phyloP scores from a whole-genome alignment of 1,140 invertebrate genomes.

The Magallana gigas region DNA sequence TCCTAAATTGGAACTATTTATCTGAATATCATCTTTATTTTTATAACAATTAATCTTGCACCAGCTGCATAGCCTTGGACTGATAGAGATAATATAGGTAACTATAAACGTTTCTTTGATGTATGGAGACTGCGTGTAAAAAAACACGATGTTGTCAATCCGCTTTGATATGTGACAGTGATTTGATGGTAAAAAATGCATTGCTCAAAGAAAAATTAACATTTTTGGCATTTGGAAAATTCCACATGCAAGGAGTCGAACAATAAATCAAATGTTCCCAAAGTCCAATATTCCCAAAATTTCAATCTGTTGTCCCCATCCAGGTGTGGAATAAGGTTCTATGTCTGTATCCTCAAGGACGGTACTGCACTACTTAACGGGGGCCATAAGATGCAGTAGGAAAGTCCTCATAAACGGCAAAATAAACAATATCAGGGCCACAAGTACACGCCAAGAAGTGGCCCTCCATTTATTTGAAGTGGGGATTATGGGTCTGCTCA shows the following conservation, averaged over 20 bases:
- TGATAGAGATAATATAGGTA: too few species aligned
- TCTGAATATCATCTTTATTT: too few species aligned
- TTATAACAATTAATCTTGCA: too few species aligned
- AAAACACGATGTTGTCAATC: too few species aligned
- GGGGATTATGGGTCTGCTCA: constrained; percentile 23
- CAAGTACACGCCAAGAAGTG: constrained; percentile 12
- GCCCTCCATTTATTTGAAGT: constrained; percentile 28
- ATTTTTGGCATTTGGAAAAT: neutral
- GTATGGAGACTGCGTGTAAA: too few species aligned
- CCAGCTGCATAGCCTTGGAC: too few species aligned
- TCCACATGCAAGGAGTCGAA: neutral
- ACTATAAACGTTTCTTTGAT: too few species aligned
- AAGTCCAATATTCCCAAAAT: neutral
- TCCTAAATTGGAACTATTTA: too few species aligned
- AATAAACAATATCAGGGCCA: constrained; percentile 18
- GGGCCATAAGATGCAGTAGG: neutral
- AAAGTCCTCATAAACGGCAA: constrained; percentile 3
- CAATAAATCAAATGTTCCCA: constrained; percentile 4
- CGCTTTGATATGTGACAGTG: neutral
- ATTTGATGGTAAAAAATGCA: too few species aligned
- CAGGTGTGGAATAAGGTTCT: neutral
- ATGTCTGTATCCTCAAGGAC: neutral
- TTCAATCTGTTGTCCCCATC: neutral
- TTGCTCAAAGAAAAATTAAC: neutral
- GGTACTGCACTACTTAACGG: neutral